These are phyloP conservation scores for Tenodera sinensis DNA, from an alignment of 2,888 invertebrate species.

Conservation along the genomic window DNA sequence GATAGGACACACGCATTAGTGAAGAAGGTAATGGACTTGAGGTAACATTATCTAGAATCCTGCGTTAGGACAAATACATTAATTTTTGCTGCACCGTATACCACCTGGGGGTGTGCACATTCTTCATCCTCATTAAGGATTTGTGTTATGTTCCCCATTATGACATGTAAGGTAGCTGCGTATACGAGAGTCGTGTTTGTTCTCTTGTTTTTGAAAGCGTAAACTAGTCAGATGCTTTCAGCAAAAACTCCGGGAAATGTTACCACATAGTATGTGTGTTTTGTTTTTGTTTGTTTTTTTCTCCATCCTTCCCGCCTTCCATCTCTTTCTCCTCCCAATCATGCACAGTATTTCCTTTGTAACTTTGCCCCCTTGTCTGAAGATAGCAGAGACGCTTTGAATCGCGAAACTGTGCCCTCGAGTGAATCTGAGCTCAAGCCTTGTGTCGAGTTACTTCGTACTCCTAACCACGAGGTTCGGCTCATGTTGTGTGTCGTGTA, in stretches of 20 bases:
- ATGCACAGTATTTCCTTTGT: neutral
- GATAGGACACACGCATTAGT: too few relatives aligned
- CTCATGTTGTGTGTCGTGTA: neutral
- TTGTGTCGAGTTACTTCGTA: neutral
- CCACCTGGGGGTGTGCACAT: neutral
- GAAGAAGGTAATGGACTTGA: neutral
- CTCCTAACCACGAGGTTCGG: neutral
- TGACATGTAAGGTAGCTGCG: neutral
- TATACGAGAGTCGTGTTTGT: neutral
- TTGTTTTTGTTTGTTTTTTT: neutral
- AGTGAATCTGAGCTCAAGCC: neutral
- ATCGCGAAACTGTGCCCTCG: neutral
- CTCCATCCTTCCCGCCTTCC: neutral
- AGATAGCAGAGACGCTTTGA: neutral
- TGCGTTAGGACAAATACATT: neutral
- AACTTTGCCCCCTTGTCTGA: neutral
- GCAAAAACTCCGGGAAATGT: neutral
- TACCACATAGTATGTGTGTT: neutral
- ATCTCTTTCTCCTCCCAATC: neutral
- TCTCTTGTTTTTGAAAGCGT: neutral
- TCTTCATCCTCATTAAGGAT: neutral
- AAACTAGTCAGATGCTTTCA: neutral
- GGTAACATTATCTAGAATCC: neutral
- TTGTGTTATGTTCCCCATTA: neutral
- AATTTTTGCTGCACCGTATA: neutral